Evolutionary conservation across 2,888 invertebrate genomes (phyloP).

Genomic region (Melinaea menophilus): DNA sequence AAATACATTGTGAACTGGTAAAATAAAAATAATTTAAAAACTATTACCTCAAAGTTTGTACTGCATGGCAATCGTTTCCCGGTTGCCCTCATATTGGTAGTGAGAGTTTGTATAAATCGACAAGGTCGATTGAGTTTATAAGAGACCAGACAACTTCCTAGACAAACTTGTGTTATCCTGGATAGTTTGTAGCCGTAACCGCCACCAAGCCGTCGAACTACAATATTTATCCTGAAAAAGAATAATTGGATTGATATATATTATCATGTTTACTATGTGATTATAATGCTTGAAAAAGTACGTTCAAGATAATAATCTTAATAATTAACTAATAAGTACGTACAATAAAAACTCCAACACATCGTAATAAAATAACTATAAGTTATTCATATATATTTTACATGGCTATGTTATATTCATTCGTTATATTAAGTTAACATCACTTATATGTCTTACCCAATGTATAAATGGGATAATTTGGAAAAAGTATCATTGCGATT

Average conservation of each 20-base stretch:
- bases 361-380: too few species aligned
- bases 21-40: neutral
- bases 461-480: too few species aligned
- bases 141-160: slow-evolving; percentile 81
- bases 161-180: slow-evolving; percentile 71
- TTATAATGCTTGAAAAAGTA: neutral
- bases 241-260: neutral
- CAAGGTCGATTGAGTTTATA: slow-evolving; percentile 78
- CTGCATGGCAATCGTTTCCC: slow-evolving; percentile 71
- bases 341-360: neutral
- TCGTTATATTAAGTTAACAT: too few species aligned
- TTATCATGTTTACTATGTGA: neutral
- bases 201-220: slow-evolving; percentile 84
- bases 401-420: too few species aligned
- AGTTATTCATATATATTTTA: too few species aligned
- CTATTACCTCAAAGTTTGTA: slow-evolving; percentile 60
- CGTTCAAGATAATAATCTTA: too few species aligned
- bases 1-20: neutral
- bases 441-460: too few species aligned
- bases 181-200: slow-evolving; percentile 85
- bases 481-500: too few species aligned
- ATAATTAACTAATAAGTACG: too few species aligned
- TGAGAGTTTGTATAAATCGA: slow-evolving; percentile 78
- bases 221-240: slow-evolving; percentile 33
- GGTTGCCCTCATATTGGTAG: slow-evolving; percentile 78